These are phyloP conservation scores for Metopia argyrocephala DNA, from an alignment of 2,888 invertebrate species.

Conservation along the genomic window DNA sequence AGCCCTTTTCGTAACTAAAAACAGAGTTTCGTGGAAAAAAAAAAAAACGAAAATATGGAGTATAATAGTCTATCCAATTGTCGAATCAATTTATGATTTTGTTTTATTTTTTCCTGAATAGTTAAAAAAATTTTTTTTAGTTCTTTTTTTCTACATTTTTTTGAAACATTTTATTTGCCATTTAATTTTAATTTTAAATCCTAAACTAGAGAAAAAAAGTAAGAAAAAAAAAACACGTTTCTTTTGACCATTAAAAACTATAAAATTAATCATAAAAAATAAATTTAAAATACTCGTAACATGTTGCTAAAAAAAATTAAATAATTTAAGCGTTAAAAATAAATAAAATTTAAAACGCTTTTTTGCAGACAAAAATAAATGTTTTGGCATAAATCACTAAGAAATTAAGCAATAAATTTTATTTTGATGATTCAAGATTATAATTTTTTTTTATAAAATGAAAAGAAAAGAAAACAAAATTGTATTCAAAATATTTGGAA, in stretches of 20 bases:
- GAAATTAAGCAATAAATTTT: not conserved
- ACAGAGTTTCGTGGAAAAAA: too few species aligned
- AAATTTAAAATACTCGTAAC: not conserved
- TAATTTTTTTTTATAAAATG: not conserved
- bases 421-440: not conserved
- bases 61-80: too few species aligned
- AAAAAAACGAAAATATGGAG: too few species aligned
- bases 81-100: too few species aligned
- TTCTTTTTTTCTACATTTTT: not conserved
- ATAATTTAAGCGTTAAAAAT: not conserved
- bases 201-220: not conserved
- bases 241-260: not conserved
- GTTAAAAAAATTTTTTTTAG: not conserved
- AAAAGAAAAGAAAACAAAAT: not conserved
- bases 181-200: conserved; percentile 3
- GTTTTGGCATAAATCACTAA: not conserved
- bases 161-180: not conserved
- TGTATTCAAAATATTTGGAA: too few species aligned
- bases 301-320: not conserved
- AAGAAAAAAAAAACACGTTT: not conserved
- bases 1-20: too few species aligned
- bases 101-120: not conserved
- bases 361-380: not conserved
- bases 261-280: not conserved
- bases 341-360: not conserved